A percentile compares a stretch with the other conserved stretches of the same genome.
These are phyloP conservation scores for Cepaea nemoralis DNA, from an alignment of 1,140 invertebrate species.

Conservation along the genomic window DNA sequence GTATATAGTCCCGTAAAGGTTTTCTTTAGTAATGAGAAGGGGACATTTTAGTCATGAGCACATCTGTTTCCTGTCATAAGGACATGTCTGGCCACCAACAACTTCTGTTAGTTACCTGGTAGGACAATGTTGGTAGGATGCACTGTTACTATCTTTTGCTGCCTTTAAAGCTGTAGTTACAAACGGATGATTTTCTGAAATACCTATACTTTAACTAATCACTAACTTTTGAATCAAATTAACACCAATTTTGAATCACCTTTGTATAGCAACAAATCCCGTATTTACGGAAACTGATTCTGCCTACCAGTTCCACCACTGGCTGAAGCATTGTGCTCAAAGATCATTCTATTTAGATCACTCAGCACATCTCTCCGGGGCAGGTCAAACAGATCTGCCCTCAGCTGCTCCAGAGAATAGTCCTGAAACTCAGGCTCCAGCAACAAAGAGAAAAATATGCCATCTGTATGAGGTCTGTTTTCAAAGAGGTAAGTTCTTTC, in stretches of 20 bases:
- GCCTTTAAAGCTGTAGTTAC: too few species aligned
- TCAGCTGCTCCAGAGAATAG: conserved; percentile 23
- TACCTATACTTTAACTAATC: too few species aligned
- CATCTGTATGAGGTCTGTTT: background rate
- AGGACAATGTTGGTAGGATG: too few species aligned
- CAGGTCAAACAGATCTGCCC: conserved; percentile 10
- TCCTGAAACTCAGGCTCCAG: conserved; percentile 26
- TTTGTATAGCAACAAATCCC: background rate
- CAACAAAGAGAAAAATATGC: conserved; percentile 17
- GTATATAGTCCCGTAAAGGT: too few species aligned
- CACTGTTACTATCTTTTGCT: too few species aligned
- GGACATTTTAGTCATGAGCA: too few species aligned
- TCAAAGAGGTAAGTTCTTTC: conserved; percentile 28
- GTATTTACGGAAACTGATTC: background rate
- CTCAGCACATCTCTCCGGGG: conserved; percentile 35
- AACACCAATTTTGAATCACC: background rate
- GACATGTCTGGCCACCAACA: too few species aligned
- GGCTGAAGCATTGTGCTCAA: background rate
- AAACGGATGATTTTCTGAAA: too few species aligned
- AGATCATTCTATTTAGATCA: conserved; percentile 17
- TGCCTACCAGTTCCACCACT: background rate
- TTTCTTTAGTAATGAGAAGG: too few species aligned
- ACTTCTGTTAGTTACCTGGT: too few species aligned
- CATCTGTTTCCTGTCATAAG: too few species aligned
- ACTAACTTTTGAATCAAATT: background rate